Conservation (phyloP, 2,797 vertebrate genomes). For the Rhincodon typus region DNA sequence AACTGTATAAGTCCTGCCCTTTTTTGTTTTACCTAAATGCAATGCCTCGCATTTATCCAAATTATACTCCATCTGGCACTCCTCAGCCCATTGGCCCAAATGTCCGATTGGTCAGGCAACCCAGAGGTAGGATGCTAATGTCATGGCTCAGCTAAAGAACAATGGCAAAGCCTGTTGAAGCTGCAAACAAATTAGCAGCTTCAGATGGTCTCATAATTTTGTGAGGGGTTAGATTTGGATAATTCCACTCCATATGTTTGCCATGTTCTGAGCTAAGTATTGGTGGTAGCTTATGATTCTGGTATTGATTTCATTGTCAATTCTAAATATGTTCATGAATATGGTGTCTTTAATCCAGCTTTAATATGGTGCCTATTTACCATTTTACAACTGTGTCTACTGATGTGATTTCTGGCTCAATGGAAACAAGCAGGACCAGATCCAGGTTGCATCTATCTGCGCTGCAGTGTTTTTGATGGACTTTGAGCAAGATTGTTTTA, state of each 20-base stretch:
- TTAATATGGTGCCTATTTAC: neutral
- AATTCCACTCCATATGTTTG: neutral
- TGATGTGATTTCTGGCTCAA: neutral
- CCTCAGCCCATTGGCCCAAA: no score
- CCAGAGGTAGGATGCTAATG: no score
- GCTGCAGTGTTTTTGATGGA: neutral
- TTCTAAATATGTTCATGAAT: neutral
- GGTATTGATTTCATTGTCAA: neutral
- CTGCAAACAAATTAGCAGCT: no score
- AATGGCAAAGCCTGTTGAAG: no score
- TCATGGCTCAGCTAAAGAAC: no score
- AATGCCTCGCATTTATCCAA: no score
- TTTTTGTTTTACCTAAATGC: no score
- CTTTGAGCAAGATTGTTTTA: neutral
- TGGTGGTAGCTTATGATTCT: neutral
- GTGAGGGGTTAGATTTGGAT: no score
- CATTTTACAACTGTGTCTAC: neutral
- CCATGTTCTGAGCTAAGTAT: neutral
- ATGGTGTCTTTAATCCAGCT: neutral
- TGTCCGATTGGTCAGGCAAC: no score
- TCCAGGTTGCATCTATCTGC: neutral
- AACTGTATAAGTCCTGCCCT: no score
- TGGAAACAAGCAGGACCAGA: neutral
- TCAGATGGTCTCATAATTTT: no score
- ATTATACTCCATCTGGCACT: no score